Percentiles rank a stretch among this genome's conserved stretches.
These are phyloP conservation scores for Rhinogobius similis DNA, from an alignment of 2,113 vertebrate genomes.

Conservation along the genomic window DNA sequence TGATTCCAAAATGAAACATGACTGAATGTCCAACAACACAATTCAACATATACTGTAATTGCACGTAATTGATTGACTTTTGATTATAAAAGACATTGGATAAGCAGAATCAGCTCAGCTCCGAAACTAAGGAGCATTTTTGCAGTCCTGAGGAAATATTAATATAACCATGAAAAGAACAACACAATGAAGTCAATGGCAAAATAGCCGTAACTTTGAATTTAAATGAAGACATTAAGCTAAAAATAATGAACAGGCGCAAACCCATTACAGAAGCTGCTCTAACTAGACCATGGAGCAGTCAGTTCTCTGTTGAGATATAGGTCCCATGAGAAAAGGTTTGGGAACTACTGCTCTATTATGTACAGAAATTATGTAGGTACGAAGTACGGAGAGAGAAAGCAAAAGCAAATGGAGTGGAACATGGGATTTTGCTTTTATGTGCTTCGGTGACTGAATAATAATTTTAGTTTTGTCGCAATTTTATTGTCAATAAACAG, in stretches of 20 bases:
- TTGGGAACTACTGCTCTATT: neutral
- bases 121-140: neutral
- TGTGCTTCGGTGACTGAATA: neutral
- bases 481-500: neutral
- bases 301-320: neutral
- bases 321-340: conserved; percentile 2
- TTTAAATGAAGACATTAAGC: conserved; percentile 8
- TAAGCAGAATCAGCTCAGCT: neutral
- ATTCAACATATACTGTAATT: neutral
- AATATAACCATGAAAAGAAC: neutral
- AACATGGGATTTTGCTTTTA: neutral
- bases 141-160: neutral
- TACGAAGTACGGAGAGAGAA: neutral
- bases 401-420: neutral
- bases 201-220: neutral
- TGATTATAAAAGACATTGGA: neutral
- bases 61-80: neutral
- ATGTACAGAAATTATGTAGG: conserved; percentile 1
- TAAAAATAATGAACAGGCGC: conserved; percentile 7
- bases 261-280: conserved; percentile 6
- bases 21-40: neutral
- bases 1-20: conserved; percentile 2
- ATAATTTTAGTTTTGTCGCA: neutral
- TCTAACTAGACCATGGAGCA: neutral
- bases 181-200: neutral